Conservation (phyloP, 2,797 vertebrate species). For the Phoeniculus purpureus region DNA sequence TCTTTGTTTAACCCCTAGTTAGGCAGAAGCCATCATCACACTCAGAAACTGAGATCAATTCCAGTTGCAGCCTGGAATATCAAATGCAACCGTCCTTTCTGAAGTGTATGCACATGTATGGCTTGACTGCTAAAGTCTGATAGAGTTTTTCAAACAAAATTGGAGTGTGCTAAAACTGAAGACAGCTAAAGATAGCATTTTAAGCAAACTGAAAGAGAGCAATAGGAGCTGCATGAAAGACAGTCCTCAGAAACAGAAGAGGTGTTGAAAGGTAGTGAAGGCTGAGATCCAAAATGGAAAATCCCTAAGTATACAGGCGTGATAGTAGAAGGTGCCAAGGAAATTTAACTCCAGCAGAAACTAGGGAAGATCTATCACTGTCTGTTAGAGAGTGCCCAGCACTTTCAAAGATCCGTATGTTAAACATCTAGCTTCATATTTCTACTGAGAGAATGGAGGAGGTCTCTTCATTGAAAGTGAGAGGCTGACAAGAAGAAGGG, state of each 20-base stretch:
- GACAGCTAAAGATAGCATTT: conserved; percentile 54
- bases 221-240: conserved; percentile 41
- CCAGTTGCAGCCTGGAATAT: not conserved
- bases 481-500: not conserved
- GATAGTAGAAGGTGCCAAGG: conserved; percentile 49
- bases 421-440: conserved; percentile 36
- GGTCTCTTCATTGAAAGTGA: not conserved
- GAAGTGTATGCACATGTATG: not conserved
- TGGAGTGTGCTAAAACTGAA: conserved; percentile 43
- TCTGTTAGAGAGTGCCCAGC: conserved; percentile 37
- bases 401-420: conserved; percentile 32
- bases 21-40: not conserved
- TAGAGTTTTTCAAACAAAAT: conserved; percentile 32
- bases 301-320: conserved; percentile 29
- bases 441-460: conserved; percentile 19
- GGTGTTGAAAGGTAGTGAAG: conserved; percentile 63
- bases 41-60: not conserved
- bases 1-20: not conserved
- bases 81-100: not conserved
- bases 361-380: conserved; percentile 6
- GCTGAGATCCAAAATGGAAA: conserved; percentile 49
- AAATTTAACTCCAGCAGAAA: conserved; percentile 54
- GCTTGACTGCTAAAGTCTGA: not conserved
- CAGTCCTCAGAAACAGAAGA: conserved; percentile 28
- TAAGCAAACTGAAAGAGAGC: conserved; percentile 58